Evolutionary conservation across 2,888 invertebrate genomes (phyloP).

Genomic region (Galerucella nymphaeae): DNA sequence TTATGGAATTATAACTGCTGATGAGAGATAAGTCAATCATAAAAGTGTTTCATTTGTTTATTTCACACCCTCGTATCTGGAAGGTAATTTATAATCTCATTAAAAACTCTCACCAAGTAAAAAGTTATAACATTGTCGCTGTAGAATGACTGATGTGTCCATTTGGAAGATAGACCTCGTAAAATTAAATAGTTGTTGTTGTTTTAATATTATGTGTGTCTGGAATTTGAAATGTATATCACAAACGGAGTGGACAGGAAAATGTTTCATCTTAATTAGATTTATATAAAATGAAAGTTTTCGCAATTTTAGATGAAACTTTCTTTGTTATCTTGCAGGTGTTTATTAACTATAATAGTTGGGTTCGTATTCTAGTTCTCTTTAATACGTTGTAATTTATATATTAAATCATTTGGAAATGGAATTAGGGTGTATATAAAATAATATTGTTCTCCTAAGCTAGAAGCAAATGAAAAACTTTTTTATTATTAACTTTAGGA

Average conservation of each 20-base stretch:
- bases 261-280: neutral
- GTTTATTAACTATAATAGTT: too few species aligned
- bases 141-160: neutral
- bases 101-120: neutral
- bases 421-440: too few species aligned
- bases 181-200: neutral
- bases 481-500: too few species aligned
- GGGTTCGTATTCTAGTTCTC: too few species aligned
- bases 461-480: too few species aligned
- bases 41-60: neutral
- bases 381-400: neutral
- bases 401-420: too few species aligned
- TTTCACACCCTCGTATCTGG: neutral
- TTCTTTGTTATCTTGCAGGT: neutral
- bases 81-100: neutral
- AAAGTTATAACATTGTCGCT: slow-evolving; percentile 1
- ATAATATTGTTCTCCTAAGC: too few species aligned
- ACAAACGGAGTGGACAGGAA: neutral
- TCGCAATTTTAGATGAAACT: neutral
- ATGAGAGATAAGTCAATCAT: neutral
- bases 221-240: neutral
- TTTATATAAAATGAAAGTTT: neutral
- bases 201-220: neutral
- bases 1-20: neutral
- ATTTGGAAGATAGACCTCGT: neutral